These are phyloP conservation scores for Aleiodes leptofemur DNA, from an alignment of 2,888 invertebrate species.

Conservation along the genomic window DNA sequence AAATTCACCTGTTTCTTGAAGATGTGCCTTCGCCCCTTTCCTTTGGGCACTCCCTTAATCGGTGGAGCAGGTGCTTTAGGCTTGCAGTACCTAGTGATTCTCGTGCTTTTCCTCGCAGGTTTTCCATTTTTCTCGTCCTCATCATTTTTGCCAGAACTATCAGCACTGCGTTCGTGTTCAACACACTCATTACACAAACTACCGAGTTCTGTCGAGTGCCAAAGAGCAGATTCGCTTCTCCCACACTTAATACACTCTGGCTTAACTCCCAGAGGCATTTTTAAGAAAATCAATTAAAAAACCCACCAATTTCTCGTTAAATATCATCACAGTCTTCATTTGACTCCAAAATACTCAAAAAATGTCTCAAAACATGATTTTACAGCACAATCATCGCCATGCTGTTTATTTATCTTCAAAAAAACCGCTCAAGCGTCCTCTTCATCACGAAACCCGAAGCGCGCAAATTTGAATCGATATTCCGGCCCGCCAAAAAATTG, in stretches of 20 bases:
- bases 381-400: neutral
- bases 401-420: neutral
- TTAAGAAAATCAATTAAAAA: constrained; percentile 6
- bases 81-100: constrained; percentile 79
- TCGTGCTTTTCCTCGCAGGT: constrained; percentile 79
- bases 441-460: no score
- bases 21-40: constrained; percentile 85
- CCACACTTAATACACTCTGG: constrained; percentile 85
- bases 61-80: constrained; percentile 68
- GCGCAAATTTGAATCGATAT: no score
- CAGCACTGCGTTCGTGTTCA: constrained; percentile 76
- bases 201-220: constrained; percentile 86
- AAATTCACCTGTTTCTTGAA: constrained; percentile 81
- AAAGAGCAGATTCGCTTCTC: constrained; percentile 83
- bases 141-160: constrained; percentile 63
- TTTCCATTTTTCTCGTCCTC: constrained; percentile 71
- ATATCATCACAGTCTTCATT: neutral
- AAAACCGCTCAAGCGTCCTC: no score
- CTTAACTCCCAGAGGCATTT: constrained; percentile 77
- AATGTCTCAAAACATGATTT: no score
- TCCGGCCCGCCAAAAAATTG: no score
- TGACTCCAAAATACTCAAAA: no score
- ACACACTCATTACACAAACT: constrained; percentile 87
- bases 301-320: neutral
- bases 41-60: constrained; percentile 77